Evolutionary conservation across 1,140 invertebrate genomes (phyloP), one percentile per base, ranked within the genome.

Genomic region (Liolophura sinensis): DNA sequence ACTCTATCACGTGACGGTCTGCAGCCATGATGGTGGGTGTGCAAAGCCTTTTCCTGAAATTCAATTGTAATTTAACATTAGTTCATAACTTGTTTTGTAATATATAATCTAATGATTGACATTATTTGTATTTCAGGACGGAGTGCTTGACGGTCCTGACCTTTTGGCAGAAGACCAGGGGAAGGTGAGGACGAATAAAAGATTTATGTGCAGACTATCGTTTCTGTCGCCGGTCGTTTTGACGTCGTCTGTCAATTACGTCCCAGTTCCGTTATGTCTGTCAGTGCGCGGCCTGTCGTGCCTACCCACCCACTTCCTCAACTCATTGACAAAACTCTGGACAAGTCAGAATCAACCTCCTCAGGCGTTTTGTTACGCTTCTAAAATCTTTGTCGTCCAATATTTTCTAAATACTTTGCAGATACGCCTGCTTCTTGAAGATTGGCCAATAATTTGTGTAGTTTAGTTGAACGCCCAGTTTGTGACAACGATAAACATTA

Each of bases 21-120:
- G 77, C 81, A 83, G 80, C 80, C 81, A 83, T 83, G 81, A 83
- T 83, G 81, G 81, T 83, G 80, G 81, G 81, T 83, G 81, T 76
- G 62, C 69, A 46, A 61, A 60, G 27, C 18, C 47, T 22, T 46
- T 48, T 40, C 57, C 46, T 22, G 18, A 18, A 48, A 46, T 56
- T 16, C n/a, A 11, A 25, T n/a, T 46, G 40, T 63, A 49, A 62
- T 48, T 48, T 62, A 14, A 22, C 18, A 12, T 15, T 22, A 49
- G n/a, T 62, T 48, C n/a, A 18, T 47, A 20, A 61, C 25, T 20
- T 18, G n/a, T 20, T n/a, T 47, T 46, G 27, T 46, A 11, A 47
- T 47, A 61, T 48, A 49, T 61, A 54, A 52, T 59, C 61, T 60
- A 47, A 68, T 31, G 50, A 52, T 7, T 6, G 48, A 54, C 22